Conservation (phyloP, 2,888 invertebrate genomes). For the Lithophane semibrunnea region DNA sequence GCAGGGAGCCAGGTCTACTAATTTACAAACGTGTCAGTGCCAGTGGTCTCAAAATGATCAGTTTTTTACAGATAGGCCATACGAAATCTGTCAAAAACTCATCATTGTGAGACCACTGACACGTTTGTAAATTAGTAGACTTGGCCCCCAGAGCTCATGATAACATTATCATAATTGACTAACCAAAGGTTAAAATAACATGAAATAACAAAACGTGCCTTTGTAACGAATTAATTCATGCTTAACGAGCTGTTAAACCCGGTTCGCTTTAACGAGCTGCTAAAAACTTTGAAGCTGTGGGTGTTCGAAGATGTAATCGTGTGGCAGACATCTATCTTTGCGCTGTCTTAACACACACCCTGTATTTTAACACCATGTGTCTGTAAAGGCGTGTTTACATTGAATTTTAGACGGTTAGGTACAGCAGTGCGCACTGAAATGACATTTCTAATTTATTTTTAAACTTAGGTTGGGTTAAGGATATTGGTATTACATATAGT, state of each 20-base stretch:
- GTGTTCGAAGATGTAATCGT: conserved; percentile 50
- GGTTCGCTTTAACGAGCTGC: conserved; percentile 53
- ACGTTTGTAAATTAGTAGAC: too few relatives aligned
- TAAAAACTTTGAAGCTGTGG: conserved; percentile 57
- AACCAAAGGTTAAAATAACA: conserved; percentile 52
- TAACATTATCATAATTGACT: conserved; percentile 47
- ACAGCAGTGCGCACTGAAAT: too few relatives aligned
- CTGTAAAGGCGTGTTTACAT: not conserved
- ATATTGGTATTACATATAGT: too few relatives aligned
- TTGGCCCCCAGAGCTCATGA: not conserved
- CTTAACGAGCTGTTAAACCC: conserved; percentile 57
- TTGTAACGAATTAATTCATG: conserved; percentile 62
- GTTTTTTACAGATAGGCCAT: too few relatives aligned
- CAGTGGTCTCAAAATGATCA: too few relatives aligned
- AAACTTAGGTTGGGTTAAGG: not conserved
- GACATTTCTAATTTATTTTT: too few relatives aligned
- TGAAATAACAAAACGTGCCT: conserved; percentile 43
- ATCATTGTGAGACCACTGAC: too few relatives aligned
- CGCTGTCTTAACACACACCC: conserved; percentile 25
- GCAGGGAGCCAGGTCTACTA: not conserved
- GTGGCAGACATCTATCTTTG: conserved; percentile 40
- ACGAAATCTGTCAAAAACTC: too few relatives aligned
- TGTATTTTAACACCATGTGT: not conserved
- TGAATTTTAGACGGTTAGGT: too few relatives aligned
- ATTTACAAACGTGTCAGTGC: too few relatives aligned